Conservation (phyloP, 2,797 vertebrate species). For the Discoglossus pictus region DNA sequence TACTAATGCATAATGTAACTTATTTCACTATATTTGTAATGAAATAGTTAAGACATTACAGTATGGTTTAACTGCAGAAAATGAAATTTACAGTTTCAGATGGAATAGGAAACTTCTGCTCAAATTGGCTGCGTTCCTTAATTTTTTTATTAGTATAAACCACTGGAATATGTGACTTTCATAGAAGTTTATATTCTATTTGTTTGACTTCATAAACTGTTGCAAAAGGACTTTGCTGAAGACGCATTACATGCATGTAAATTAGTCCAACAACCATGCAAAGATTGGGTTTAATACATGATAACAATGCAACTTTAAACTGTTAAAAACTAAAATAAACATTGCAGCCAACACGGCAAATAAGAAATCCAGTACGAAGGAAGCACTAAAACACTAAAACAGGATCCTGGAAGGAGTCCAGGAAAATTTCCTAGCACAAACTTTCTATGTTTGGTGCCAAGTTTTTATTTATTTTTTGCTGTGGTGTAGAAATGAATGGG, state of each 20-base stretch:
- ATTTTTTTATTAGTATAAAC: too few relatives aligned
- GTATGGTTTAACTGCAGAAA: too few relatives aligned
- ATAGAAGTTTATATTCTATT: too few relatives aligned
- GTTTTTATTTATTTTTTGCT: slow-evolving; percentile 3
- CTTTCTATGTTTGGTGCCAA: background rate
- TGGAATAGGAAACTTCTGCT: too few relatives aligned
- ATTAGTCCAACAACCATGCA: background rate
- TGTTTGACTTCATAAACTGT: too few relatives aligned
- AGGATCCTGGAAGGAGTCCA: slow-evolving; percentile 16
- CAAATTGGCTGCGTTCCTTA: too few relatives aligned
- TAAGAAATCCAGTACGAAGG: slow-evolving; percentile 1
- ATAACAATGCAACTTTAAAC: slow-evolving; percentile 21
- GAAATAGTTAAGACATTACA: too few relatives aligned
- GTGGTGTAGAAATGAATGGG: slow-evolving; percentile 3
- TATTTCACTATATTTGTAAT: too few relatives aligned
- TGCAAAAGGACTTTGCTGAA: too few relatives aligned
- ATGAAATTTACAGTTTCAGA: too few relatives aligned
- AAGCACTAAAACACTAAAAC: slow-evolving; percentile 13
- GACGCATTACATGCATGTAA: background rate
- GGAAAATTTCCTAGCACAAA: slow-evolving; percentile 33
- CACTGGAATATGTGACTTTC: too few relatives aligned
- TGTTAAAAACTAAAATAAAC: slow-evolving; percentile 26
- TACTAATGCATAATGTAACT: too few relatives aligned
- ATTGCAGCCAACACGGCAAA: slow-evolving; percentile 21
- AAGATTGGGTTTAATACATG: slow-evolving; percentile 12